Conservation (phyloP, 2,888 invertebrate species). For the Molorchus minor region DNA sequence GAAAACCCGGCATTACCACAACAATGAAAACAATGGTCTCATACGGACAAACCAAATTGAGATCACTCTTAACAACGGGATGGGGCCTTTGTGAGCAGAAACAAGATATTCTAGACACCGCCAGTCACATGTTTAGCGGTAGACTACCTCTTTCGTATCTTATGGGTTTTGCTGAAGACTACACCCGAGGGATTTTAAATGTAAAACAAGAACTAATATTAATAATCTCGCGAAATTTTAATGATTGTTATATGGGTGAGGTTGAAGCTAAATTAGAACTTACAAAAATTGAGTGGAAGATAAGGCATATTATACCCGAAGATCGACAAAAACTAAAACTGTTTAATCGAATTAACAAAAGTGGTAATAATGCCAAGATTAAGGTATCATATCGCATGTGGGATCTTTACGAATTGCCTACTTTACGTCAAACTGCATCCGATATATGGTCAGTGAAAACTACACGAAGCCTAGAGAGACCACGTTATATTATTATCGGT, state of each 20-base stretch:
- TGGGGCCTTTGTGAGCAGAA: not conserved
- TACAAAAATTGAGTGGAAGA: conserved; percentile 8
- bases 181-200: too few species aligned
- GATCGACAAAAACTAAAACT: conserved; percentile 11
- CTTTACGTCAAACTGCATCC: too few species aligned
- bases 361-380: not conserved
- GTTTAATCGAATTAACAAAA: conserved; percentile 7
- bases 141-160: not conserved
- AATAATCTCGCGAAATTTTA: too few species aligned
- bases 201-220: too few species aligned
- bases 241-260: too few species aligned
- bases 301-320: conserved; percentile 12
- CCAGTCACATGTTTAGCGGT: not conserved
- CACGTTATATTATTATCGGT: conserved; percentile 2
- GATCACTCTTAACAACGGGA: not conserved
- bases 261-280: conserved; percentile 7
- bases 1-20: conserved; percentile 3
- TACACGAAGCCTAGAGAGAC: too few species aligned
- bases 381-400: too few species aligned
- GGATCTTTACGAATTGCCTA: too few species aligned
- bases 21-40: conserved; percentile 1
- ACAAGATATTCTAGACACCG: not conserved
- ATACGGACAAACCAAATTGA: not conserved
- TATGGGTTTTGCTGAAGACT: too few species aligned
- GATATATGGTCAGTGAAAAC: too few species aligned